A percentile compares a stretch with the other conserved stretches of the same genome.
phyloP scores from a whole-genome alignment of 1,140 invertebrate genomes.

The Nylanderia fulva region DNA sequence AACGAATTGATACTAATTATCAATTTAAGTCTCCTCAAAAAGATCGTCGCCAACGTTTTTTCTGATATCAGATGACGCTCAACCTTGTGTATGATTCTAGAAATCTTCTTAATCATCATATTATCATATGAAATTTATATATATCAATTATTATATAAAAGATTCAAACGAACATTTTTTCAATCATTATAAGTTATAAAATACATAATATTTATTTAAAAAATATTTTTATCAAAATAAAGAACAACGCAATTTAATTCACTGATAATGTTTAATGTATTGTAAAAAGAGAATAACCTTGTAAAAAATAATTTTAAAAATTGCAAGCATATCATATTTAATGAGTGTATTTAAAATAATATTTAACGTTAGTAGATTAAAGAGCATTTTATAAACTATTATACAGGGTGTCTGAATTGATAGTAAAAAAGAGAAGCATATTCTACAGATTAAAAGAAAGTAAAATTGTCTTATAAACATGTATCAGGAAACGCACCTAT shows the following conservation, averaged over 20 bases:
- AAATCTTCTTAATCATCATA: not conserved
- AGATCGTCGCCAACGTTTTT: constrained; percentile 60
- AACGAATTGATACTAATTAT: constrained; percentile 74
- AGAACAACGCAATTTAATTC: not conserved
- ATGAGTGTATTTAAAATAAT: not conserved
- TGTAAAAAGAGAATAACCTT: not conserved
- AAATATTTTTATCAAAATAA: not conserved
- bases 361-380: not conserved
- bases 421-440: no score
- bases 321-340: not conserved
- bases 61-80: constrained; percentile 36
- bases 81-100: not conserved
- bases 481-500: no score
- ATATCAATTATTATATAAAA: no score
- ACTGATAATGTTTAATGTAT: not conserved
- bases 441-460: no score
- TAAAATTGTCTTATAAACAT: no score
- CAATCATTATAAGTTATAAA: not conserved
- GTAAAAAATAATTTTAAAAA: not conserved
- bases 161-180: not conserved
- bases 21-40: constrained; percentile 71
- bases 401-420: no score
- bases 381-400: not conserved
- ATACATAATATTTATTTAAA: not conserved
- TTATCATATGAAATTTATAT: not conserved